Evolutionary conservation across 2,113 vertebrate species (phyloP), one percentile per base, ranked within the genome.

Genomic region (Ascaphus truei): DNA sequence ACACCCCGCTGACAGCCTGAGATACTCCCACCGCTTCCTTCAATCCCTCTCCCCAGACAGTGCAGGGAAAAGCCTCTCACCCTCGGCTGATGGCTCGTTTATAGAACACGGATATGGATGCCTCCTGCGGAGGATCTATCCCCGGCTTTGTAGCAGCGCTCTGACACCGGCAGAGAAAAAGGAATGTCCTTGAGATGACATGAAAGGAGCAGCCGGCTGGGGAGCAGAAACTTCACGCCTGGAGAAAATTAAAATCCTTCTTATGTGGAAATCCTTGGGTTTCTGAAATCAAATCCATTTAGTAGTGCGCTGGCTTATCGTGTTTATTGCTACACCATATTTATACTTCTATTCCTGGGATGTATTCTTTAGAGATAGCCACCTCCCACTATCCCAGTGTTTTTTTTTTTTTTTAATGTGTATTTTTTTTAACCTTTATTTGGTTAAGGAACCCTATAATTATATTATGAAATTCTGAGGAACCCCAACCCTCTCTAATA

Each of bases 181-280:
- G 11, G 50, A 51, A 53, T 56, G 55, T 45, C 57, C 57, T 61
- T 61, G 56, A 69, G 61, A 37, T n/a, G 25, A 60, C 67, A 69
- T 61, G 67, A 71, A 71, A 71, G 55, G 67, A 60, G 57, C 67
- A 71, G 57, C 8, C 45, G 11, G 29, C 56, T 52, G 33, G 45
- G 5, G 25, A 18, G 22, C 13, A 1, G n/a, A 52, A 61, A 61
- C 67, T 59, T 71, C 56, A 61, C 57, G 57, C 67, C 67, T 37
- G 22, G 48, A 50, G 52, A 61, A 69, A 71, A 71, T 61, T 27
- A 61, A 60, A 69, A 69, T 69, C 66, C 66, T 36, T 58, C 65
- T 68, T 69, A 59, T 51, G 66, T 69, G 56, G 31, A 71, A 71
- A 71, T 60, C 67, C 67, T 52, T 31, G 3, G 23, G 57, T n/a